phyloP scores from a whole-genome alignment of 2,113 vertebrate genomes.

The Lagopus muta region DNA sequence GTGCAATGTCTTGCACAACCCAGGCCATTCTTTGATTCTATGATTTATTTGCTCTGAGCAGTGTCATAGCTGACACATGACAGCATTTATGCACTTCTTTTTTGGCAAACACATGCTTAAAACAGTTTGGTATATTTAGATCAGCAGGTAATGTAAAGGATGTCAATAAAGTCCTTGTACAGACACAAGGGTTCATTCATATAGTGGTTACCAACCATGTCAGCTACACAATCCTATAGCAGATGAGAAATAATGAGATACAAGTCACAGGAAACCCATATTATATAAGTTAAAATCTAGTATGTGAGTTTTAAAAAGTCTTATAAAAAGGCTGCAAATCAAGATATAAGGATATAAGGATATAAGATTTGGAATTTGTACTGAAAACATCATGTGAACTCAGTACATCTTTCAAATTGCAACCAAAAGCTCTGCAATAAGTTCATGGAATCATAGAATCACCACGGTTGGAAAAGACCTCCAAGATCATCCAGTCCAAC shows the following conservation, averaged over 20 bases:
- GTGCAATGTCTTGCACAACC: background rate
- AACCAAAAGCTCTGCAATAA: background rate
- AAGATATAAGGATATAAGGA: background rate
- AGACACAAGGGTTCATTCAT: background rate
- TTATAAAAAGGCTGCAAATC: background rate
- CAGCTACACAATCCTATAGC: background rate
- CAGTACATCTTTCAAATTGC: background rate
- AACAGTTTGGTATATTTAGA: background rate
- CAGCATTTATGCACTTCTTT: background rate
- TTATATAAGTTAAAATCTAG: background rate
- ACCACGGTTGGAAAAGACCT: too few relatives aligned
- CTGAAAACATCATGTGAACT: accelerated
- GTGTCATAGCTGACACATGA: background rate
- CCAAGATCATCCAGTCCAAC: too few relatives aligned
- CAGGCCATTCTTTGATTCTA: too few relatives aligned
- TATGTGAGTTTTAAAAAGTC: too few relatives aligned
- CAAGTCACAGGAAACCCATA: background rate
- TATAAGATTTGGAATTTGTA: background rate
- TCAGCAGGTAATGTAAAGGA: background rate
- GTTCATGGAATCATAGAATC: too few relatives aligned
- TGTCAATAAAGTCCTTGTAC: background rate
- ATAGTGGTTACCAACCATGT: background rate
- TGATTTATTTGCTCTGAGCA: background rate
- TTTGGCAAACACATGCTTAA: background rate
- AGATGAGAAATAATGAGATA: background rate